Base-by-base conservation (phyloP, 2,113 vertebrate species). In the Helogale parvula region DNA sequence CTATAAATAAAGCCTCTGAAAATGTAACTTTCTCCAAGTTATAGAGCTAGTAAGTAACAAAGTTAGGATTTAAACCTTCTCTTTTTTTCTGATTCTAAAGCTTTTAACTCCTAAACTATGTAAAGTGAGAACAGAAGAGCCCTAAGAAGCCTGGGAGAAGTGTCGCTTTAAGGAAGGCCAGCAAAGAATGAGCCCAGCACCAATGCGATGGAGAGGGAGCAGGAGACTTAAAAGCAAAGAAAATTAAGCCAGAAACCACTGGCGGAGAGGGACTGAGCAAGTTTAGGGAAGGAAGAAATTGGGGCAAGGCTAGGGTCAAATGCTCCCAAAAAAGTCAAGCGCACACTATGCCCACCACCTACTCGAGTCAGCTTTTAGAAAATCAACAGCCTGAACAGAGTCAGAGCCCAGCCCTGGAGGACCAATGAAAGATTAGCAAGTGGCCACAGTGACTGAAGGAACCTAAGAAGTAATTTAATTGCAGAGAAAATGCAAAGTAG, bases 141-240 rank as follows among this genome's bases (percentile, higher is more conserved):
- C 3, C 2, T 15, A 31, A 63, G 65, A 60, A 92, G 8, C 13
- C 45, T 63, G 5, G 19, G n/a, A 19, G 25, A 93, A 41, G 6
- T 0, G 0, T 1, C 45, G 15, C 0, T 17, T 38, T n/a, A 38
- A 79, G 47, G 14, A 3, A 65, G 10, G 27, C 29, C 29, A 85
- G 38, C 27, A 35, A 15, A 69, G 10, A 65, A 66, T 13, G n/a
- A 74, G 29, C 15, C 57, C 72, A 88, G 25, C 19, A 60, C 7
- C 7, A 5, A 13, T 0, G 0, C 2, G 47, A 60, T 50, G 47
- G 38, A 80, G 21, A 41, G 13, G 88, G 19, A 47, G 12, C 2
- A 69, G 29, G 12, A 71, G 7, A 54, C 6, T 50, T 66, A 14
- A 76, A 68, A 47, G 74, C 2, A 41, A 85, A 94, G 66, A 68